Base-by-base conservation (phyloP, 2,888 invertebrate species). In the Sylvicola fuscatus region DNA sequence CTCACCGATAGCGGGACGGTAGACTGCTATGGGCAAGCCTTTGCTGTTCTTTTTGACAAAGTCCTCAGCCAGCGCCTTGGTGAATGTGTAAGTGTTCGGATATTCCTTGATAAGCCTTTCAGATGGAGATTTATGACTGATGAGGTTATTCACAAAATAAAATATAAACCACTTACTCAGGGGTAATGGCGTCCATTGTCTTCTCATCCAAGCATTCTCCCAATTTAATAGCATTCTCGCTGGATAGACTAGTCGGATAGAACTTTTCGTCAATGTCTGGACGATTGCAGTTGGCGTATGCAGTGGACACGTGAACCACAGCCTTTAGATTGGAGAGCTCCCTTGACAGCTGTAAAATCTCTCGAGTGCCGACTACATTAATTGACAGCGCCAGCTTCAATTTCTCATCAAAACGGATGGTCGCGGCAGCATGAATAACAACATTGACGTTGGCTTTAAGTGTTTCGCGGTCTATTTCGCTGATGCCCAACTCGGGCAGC, bases 401-500 rank as follows among this genome's bases (percentile, higher is more conserved):
- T 16, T 68, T 68, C 49, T 81, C 81, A 49, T 76, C 71, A 47
- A 82, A 82, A 12, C 56, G 49, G 4, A 93, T 83, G 0, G 92
- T 92, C 1, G 93, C 95, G 0, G 93, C 93, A 7, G 80, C 79
- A 51, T 95, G 89, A 55, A 95, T 78, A 7, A 74, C 65, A 38
- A 76, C 57, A 45, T 73, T 63, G 34, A 54, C 51, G 35, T 52
- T 46, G 13, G 51, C 44, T 17, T 42, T 40, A 14, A 61, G 41
- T 30, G 49, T 33, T 33, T 44, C 40, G 2, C 52, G 49, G 41
- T 62, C 58, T 27, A 45, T 42, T 12, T 44, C 38, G 26, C 52
- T 51, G n/a, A 62, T 49, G 8, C 60, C 62, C 32, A 63, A 42
- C 17, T 49, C 50, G 2, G 49, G 46, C 14, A 49, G 38, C 27